A percentile compares a stretch with the other conserved stretches of the same genome.
Conservation (phyloP, 2,888 invertebrate species). For the Tipula confusa region DNA sequence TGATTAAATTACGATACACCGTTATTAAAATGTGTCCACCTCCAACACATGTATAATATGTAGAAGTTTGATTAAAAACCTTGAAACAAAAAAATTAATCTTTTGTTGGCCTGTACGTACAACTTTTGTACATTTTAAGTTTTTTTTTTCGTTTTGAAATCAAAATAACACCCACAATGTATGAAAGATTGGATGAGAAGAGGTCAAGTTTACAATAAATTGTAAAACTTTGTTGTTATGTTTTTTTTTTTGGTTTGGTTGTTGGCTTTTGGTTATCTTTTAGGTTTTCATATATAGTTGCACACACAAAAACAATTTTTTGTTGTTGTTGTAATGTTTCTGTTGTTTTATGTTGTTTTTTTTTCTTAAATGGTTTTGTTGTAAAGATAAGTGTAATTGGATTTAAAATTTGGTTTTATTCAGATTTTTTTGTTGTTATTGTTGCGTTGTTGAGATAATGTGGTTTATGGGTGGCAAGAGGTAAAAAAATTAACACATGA, state of each 20-base stretch:
- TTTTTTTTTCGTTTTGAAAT: neutral
- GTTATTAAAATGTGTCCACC: neutral
- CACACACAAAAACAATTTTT: neutral
- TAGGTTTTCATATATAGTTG: neutral
- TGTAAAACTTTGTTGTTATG: neutral
- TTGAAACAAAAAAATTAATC: constrained; percentile 15
- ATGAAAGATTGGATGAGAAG: neutral
- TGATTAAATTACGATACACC: too few species aligned
- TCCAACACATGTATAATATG: neutral
- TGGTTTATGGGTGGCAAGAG: neutral
- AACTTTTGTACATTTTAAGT: neutral
- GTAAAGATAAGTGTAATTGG: constrained; percentile 25
- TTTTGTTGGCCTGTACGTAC: neutral
- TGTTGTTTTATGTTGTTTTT: neutral
- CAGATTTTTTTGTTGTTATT: too few species aligned
- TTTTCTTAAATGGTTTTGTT: neutral
- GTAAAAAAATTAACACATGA: neutral
- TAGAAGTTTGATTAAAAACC: constrained; percentile 25
- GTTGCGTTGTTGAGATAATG: neutral
- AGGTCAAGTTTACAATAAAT: constrained; percentile 25
- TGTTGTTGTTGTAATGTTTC: neutral
- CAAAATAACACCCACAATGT: neutral
- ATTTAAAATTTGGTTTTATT: constrained; percentile 4
- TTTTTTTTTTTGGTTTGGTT: neutral
- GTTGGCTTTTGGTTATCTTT: neutral